Conservation (phyloP, 37 sponge, comb jelly and placozoan species). For the Hexactinellida sp. region DNA sequence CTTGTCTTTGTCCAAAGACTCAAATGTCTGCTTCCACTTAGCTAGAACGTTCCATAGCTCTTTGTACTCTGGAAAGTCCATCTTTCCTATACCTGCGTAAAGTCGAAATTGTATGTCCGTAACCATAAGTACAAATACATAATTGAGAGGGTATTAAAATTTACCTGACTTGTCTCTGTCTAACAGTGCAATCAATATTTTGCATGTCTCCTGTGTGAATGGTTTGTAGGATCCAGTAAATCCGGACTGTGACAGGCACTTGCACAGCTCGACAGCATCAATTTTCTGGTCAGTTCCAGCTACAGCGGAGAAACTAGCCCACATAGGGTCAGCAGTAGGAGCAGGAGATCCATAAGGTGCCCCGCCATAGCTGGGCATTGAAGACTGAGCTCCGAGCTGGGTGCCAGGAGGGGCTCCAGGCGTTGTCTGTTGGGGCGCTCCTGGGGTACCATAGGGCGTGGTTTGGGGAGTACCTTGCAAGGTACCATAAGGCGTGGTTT, state of each 20-base stretch:
- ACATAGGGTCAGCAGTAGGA: constrained; percentile 52
- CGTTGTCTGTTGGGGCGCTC: background rate
- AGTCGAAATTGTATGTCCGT: background rate
- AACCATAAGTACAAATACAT: background rate
- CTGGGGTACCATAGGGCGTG: background rate
- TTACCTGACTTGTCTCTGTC: constrained; percentile 35
- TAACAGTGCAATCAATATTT: constrained; percentile 80
- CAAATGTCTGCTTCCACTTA: constrained; percentile 65
- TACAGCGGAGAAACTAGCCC: constrained; percentile 52
- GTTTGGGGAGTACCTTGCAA: background rate
- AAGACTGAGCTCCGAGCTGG: background rate
- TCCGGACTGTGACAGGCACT: constrained; percentile 49
- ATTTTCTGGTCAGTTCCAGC: constrained; percentile 80
- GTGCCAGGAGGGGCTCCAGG: background rate
- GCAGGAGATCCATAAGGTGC: constrained; percentile 19
- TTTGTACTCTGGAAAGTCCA: constrained; percentile 89
- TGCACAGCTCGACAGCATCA: constrained; percentile 70
- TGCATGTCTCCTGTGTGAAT: constrained; percentile 79
- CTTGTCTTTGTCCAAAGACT: constrained; percentile 50
- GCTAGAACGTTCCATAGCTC: constrained; percentile 59
- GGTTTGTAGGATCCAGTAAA: constrained; percentile 40
- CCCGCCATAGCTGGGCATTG: background rate
- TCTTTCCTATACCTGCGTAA: constrained; percentile 46
- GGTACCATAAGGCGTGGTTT: background rate
- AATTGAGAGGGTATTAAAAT: no score